These are phyloP conservation scores for Callipepla californica DNA, from an alignment of 2,113 vertebrate species.

Conservation along the genomic window DNA sequence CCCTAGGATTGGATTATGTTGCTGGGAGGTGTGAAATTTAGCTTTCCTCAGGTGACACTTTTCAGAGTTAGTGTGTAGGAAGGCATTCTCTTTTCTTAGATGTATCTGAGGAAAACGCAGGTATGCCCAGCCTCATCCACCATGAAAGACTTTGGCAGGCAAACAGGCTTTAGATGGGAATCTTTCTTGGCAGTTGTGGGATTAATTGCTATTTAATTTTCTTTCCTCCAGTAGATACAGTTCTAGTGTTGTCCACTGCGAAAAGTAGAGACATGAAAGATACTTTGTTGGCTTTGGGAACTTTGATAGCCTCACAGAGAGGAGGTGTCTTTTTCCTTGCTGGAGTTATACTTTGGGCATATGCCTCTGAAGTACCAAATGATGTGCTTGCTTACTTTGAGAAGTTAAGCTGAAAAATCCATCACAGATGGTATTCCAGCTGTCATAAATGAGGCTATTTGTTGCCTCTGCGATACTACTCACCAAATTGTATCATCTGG, in stretches of 20 bases:
- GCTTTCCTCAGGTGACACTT: neutral
- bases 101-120: neutral
- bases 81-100: neutral
- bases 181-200: neutral
- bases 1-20: neutral
- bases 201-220: neutral
- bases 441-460: neutral
- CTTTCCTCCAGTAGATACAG: neutral
- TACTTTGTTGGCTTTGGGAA: neutral
- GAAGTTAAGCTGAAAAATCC: neutral
- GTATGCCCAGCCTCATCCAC: neutral
- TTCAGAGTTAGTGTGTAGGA: neutral
- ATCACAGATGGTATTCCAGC: neutral
- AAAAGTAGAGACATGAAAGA: neutral
- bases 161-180: neutral
- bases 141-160: neutral
- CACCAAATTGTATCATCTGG: neutral
- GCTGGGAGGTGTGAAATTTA: neutral
- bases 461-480: neutral
- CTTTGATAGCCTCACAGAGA: neutral
- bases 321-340: neutral
- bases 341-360: neutral
- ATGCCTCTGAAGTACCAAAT: neutral
- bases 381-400: neutral
- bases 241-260: neutral